A percentile compares a stretch with the other conserved stretches of the same genome.
These are phyloP conservation scores for Eristalinus sepulchralis DNA, from an alignment of 2,888 invertebrate species.

Conservation along the genomic window DNA sequence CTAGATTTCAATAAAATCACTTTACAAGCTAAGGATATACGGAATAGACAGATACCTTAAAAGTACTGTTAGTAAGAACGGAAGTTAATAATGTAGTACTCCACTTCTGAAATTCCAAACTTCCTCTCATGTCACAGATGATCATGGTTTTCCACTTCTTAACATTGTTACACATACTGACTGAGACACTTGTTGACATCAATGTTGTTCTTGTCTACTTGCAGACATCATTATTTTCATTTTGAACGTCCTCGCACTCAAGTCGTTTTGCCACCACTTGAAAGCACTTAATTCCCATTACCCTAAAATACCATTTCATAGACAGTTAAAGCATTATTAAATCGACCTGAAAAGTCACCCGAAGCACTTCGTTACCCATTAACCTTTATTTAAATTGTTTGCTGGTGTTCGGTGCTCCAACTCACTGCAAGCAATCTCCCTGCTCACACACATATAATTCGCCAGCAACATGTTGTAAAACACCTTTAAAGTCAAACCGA, in stretches of 20 bases:
- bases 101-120: no score
- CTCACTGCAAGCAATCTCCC: constrained; percentile 15
- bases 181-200: no score
- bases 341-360: background rate
- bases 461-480: constrained; percentile 53
- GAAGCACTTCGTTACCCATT: constrained; percentile 4
- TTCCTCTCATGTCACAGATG: no score
- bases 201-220: no score
- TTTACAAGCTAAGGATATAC: no score
- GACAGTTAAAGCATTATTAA: background rate
- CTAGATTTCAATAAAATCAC: no score
- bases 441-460: background rate
- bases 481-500: constrained; percentile 38
- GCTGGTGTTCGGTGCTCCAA: constrained; percentile 6
- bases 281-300: background rate
- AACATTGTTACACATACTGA: no score
- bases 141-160: no score
- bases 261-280: background rate
- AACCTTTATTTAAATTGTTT: constrained; percentile 40
- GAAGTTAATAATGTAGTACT: no score
- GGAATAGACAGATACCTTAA: no score
- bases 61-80: no score
- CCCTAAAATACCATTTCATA: background rate
- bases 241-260: background rate
- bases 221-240: no score